phyloP scores from a whole-genome alignment of 2,113 vertebrate species.

The Menidia beryllina region DNA sequence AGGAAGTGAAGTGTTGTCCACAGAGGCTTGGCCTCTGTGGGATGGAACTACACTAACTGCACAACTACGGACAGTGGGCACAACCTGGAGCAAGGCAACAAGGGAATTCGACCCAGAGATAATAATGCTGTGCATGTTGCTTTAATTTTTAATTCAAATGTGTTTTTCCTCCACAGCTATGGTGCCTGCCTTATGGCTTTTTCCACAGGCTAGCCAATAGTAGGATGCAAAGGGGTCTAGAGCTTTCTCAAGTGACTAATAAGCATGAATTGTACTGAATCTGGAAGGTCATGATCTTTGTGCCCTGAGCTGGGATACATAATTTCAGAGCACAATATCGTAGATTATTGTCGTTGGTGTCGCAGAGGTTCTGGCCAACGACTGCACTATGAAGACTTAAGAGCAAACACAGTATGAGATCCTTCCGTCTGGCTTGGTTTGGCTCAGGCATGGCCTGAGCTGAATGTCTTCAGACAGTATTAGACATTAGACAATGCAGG shows the following conservation, averaged over 20 bases:
- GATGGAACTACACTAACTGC: constrained; percentile 26
- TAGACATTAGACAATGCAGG: constrained; percentile 38
- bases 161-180: constrained; percentile 13
- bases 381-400: not conserved
- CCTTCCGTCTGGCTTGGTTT: constrained; percentile 6
- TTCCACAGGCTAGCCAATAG: constrained; percentile 60
- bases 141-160: constrained; percentile 7
- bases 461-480: constrained; percentile 42
- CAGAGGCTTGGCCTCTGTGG: constrained; percentile 26
- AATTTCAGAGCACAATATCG: constrained; percentile 49
- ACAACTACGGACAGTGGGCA: constrained; percentile 7
- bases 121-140: constrained; percentile 40
- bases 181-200: constrained; percentile 42
- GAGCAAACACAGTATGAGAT: constrained; percentile 3
- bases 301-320: constrained; percentile 16
- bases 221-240: constrained; percentile 42
- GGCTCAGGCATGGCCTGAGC: constrained; percentile 17
- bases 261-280: constrained; percentile 48
- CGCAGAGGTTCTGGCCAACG: constrained; percentile 36
- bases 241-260: constrained; percentile 55
- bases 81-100: constrained; percentile 44
- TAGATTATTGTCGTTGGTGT: constrained; percentile 34
- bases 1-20: constrained; percentile 25
- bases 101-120: constrained; percentile 31
- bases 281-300: constrained; percentile 17